Conservation (phyloP, 1,140 invertebrate species). For the Maniola jurtina region DNA sequence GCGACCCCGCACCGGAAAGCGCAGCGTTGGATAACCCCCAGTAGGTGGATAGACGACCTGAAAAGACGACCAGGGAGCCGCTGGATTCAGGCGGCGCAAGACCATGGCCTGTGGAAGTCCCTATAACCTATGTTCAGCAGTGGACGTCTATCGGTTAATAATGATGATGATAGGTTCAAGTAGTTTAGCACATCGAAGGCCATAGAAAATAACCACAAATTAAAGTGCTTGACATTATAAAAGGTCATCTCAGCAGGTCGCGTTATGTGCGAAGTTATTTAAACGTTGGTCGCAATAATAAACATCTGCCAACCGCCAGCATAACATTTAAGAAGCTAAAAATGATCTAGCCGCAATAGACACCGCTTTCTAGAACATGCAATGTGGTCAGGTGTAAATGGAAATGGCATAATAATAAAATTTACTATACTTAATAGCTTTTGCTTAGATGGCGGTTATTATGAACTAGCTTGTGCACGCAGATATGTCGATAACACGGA, state of each 20-base stretch:
- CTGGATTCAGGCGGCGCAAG: too few species aligned
- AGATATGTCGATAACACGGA: too few species aligned
- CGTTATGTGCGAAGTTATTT: slow-evolving; percentile 12
- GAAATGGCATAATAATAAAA: not conserved
- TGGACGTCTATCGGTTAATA: too few species aligned
- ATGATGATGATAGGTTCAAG: not conserved
- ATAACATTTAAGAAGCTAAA: slow-evolving; percentile 23
- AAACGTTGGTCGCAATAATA: not conserved
- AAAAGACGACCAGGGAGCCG: too few species aligned
- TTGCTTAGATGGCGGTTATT: not conserved
- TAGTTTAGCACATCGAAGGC: not conserved
- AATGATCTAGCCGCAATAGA: not conserved
- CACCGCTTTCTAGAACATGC: not conserved
- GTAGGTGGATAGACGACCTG: too few species aligned
- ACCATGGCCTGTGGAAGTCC: too few species aligned
- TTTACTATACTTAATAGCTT: not conserved
- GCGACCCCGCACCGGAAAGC: too few species aligned
- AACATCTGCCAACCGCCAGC: slow-evolving; percentile 41
- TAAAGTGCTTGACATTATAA: slow-evolving; percentile 32
- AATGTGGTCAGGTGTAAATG: not conserved
- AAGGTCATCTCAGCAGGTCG: slow-evolving; percentile 25
- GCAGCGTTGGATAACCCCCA: too few species aligned
- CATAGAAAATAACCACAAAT: not conserved
- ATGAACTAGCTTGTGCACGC: not conserved
- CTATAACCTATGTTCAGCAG: too few species aligned